Evolutionary conservation across 2,888 invertebrate species (phyloP).

Genomic region (Stenichneumon culpator): DNA sequence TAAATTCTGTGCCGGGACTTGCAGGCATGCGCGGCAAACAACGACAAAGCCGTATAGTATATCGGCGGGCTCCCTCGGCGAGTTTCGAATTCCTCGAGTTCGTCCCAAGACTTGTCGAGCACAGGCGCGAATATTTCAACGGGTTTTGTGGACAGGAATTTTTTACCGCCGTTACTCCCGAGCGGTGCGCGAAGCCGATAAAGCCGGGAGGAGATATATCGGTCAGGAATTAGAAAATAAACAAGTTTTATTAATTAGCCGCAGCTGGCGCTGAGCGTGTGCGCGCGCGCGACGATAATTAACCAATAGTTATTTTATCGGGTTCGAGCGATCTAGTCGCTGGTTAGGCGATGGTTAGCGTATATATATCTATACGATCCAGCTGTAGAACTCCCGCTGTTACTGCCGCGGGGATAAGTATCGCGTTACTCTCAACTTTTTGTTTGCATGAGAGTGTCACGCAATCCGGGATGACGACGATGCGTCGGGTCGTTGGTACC

Average conservation of each 20-base stretch:
- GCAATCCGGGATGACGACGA: conserved; percentile 41
- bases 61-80: conserved; percentile 11
- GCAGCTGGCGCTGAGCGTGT: conserved; percentile 50
- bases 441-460: conserved; percentile 54
- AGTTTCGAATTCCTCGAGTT: conserved; percentile 35
- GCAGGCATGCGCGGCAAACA: conserved; percentile 16
- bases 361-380: conserved; percentile 11
- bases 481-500: conserved; percentile 29
- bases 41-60: conserved; percentile 21
- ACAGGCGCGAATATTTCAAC: conserved; percentile 54
- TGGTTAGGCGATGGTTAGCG: conserved; percentile 9
- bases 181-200: conserved; percentile 25
- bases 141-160: conserved; percentile 47
- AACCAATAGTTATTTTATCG: conserved; percentile 65
- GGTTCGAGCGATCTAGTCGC: conserved; percentile 41
- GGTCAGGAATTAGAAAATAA: conserved; percentile 50
- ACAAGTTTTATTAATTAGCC: conserved; percentile 57
- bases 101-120: conserved; percentile 34
- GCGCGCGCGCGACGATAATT: conserved; percentile 44
- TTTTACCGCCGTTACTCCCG: conserved; percentile 36
- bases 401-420: conserved; percentile 47
- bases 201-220: conserved; percentile 34
- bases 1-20: background rate
- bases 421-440: conserved; percentile 53
- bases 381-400: conserved; percentile 9